Base-by-base conservation (phyloP, 2,888 invertebrate genomes). In the Morinoia aosen region DNA sequence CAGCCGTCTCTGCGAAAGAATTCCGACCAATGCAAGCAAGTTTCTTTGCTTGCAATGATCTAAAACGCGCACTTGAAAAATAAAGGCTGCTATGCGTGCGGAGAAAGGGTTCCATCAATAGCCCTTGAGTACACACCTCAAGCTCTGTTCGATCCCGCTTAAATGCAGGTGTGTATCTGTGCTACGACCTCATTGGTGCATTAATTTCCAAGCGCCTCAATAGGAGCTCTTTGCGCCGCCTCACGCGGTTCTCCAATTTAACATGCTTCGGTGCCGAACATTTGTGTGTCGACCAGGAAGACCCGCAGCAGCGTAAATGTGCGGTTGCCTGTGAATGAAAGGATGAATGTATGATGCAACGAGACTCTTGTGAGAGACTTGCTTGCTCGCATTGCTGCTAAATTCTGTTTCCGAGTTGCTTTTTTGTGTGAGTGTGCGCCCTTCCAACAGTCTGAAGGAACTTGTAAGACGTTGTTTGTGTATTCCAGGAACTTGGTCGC, bases 11-110 rank as follows among this genome's bases (percentile, higher is more conserved):
- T 33, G 33, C 76, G 25, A 76, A 76, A 76, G 76, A 76, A 76
- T 76, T 76, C 76, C 76, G 33, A 76, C 76, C 33, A 76, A 76
- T 12, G 33, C 76, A 76, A 76, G 76, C 76, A 76, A 57, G 93
- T 7, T 93, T 25, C 93, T 57, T 93, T n/a, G 57, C 93, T 56
- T 57, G 57, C 48, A 57, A 93, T 93, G 93, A 93, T 56, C 56
- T 56, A 39, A 56, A 93, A 93, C 57, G 57, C 93, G 25, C 93
- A 93, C 93, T 93, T 48, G 93, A 56, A 57, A 93, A 93, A 93
- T 93, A 93, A 93, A 93, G 93, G 25, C 93, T 33, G 93, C 16
- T 56, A 7, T 93, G 93, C 93, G 57, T 33, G 90, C 90, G 48
- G 39, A 39, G 39, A 39, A 93, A 93, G 56, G 93, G 40, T 14